Conservation (phyloP, 2,113 vertebrate species). For the human (Homo sapiens) region DNA sequence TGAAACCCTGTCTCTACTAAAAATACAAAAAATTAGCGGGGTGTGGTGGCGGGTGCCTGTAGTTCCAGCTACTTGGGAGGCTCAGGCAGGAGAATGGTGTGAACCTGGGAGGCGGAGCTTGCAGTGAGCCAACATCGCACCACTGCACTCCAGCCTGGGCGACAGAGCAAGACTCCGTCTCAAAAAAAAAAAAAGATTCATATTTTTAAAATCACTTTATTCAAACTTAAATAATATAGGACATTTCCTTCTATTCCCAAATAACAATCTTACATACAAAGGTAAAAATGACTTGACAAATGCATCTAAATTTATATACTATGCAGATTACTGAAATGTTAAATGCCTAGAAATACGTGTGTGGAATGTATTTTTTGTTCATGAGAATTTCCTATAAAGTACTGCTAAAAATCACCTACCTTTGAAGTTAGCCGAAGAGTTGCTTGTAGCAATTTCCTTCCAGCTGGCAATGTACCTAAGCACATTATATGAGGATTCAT, state of each 20-base stretch:
- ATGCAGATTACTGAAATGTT: background rate
- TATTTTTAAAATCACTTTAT: background rate
- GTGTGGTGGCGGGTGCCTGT: too few relatives aligned
- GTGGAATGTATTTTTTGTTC: background rate
- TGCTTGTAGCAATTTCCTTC: conserved; percentile 84
- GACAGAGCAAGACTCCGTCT: too few relatives aligned
- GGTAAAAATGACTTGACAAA: conserved; percentile 4
- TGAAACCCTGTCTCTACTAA: too few relatives aligned
- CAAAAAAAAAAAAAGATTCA: background rate
- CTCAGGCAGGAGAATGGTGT: too few relatives aligned
- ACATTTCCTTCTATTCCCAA: background rate
- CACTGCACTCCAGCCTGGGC: too few relatives aligned
- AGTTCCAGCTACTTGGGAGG: too few relatives aligned
- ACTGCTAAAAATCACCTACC: conserved; percentile 71
- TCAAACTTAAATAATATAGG: background rate
- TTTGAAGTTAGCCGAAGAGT: conserved; percentile 76
- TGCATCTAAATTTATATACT: background rate
- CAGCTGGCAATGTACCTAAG: conserved; percentile 84
- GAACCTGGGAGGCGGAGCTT: too few relatives aligned
- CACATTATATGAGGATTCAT: conserved; percentile 55
- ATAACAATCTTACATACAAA: background rate
- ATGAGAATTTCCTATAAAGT: background rate
- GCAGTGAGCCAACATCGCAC: too few relatives aligned
- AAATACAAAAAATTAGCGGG: too few relatives aligned
- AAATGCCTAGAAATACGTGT: background rate